Evolutionary conservation across 2,113 vertebrate genomes (phyloP).

Genomic region (Hemichromis elongatus): DNA sequence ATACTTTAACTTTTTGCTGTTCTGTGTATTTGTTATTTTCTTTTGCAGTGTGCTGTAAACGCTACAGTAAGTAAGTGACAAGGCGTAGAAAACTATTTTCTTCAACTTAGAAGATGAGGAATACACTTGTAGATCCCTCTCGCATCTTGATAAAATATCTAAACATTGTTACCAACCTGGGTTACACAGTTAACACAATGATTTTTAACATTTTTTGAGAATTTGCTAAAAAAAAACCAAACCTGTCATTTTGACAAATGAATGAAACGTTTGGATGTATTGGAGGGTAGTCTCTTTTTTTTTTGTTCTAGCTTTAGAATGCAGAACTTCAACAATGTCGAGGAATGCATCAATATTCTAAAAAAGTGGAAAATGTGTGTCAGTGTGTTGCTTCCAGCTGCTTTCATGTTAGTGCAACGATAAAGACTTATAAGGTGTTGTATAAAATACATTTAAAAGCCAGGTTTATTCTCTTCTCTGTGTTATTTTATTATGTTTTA

Average conservation of each 20-base stretch:
- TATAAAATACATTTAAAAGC: not conserved
- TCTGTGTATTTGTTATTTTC: not conserved
- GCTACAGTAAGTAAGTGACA: not conserved
- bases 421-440: not conserved
- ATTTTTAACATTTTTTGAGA: not conserved
- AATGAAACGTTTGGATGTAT: not conserved
- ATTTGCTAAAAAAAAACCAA: not conserved
- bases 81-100: not conserved
- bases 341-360: not conserved
- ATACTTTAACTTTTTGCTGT: not conserved
- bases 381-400: fast-evolving
- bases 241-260: not conserved
- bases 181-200: not conserved
- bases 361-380: not conserved
- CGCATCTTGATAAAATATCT: not conserved
- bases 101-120: not conserved
- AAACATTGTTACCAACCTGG: not conserved
- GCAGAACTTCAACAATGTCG: fast-evolving
- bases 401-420: not conserved
- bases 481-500: not conserved
- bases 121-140: not conserved
- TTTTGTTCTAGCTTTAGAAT: not conserved
- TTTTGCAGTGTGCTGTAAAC: not conserved
- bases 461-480: not conserved
- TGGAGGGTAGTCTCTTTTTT: not conserved